Conservation (phyloP, 2,113 vertebrate species). For the Podiceps cristatus region DNA sequence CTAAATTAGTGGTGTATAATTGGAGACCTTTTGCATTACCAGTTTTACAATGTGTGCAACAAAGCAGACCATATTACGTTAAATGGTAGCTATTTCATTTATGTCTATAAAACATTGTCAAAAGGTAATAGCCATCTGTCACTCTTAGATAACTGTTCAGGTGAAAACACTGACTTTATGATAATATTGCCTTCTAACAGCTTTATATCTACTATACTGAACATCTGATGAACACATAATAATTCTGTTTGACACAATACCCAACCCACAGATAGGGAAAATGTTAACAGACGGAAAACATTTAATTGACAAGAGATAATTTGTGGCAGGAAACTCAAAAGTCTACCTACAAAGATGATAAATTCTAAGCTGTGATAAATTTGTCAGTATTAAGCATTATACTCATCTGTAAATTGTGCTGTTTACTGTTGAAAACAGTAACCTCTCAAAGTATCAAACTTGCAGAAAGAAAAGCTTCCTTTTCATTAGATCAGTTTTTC, state of each 20-base stretch:
- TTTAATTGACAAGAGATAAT: background rate
- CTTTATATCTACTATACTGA: background rate
- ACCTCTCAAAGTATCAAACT: background rate
- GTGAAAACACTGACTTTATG: conserved; percentile 16
- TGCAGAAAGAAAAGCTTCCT: background rate
- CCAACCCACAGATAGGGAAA: background rate
- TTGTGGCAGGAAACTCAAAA: background rate
- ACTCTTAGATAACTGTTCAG: background rate
- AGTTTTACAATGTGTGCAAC: background rate
- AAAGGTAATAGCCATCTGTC: conserved; percentile 9
- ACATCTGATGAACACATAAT: background rate
- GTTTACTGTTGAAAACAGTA: background rate
- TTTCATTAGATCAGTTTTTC: background rate
- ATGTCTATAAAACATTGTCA: background rate
- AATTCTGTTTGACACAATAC: background rate
- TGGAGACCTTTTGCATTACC: background rate
- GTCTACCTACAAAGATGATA: background rate
- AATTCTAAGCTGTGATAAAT: background rate
- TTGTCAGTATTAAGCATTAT: background rate
- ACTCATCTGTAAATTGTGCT: rapidly evolving
- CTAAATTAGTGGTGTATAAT: background rate
- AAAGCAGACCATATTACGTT: background rate
- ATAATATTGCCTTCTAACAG: background rate
- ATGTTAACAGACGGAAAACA: background rate
- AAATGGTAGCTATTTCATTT: conserved; percentile 6